These are phyloP conservation scores for Ophioderma brevispina DNA, from an alignment of 35 echinoderm and acorn worm species.

Conservation along the genomic window DNA sequence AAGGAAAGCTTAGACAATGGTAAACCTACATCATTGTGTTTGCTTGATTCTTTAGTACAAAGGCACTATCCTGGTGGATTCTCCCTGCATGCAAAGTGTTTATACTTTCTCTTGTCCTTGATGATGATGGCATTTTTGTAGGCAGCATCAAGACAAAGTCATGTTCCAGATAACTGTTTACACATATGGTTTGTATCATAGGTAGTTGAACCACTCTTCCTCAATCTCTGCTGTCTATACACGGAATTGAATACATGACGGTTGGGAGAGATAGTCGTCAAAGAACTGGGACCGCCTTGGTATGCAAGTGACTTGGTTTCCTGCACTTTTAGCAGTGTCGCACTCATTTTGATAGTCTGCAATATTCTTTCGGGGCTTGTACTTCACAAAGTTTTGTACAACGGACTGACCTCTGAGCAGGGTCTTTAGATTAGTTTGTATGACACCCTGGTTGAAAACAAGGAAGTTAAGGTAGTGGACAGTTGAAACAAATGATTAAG, in stretches of 20 bases:
- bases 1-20: no score
- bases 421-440: slow-evolving; percentile 42
- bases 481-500: no score
- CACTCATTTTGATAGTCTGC: not conserved
- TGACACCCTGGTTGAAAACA: slow-evolving; percentile 62
- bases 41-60: no score
- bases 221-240: slow-evolving; percentile 17
- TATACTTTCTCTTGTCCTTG: not conserved
- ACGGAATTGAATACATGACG: slow-evolving; percentile 11
- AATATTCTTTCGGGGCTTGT: slow-evolving; percentile 4
- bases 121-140: not conserved
- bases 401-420: slow-evolving; percentile 48
- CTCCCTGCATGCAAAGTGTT: not conserved
- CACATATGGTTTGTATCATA: not conserved
- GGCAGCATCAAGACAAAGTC: not conserved
- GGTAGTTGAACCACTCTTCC: not conserved
- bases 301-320: not conserved
- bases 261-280: not conserved
- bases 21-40: no score
- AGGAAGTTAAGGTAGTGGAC: no score
- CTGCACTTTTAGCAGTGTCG: not conserved
- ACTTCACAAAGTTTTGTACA: slow-evolving; percentile 63
- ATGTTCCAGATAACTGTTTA: not conserved
- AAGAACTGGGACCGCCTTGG: not conserved
- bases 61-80: not conserved